phyloP scores from a whole-genome alignment of 2,113 vertebrate species.

The Ameiurus melas region DNA sequence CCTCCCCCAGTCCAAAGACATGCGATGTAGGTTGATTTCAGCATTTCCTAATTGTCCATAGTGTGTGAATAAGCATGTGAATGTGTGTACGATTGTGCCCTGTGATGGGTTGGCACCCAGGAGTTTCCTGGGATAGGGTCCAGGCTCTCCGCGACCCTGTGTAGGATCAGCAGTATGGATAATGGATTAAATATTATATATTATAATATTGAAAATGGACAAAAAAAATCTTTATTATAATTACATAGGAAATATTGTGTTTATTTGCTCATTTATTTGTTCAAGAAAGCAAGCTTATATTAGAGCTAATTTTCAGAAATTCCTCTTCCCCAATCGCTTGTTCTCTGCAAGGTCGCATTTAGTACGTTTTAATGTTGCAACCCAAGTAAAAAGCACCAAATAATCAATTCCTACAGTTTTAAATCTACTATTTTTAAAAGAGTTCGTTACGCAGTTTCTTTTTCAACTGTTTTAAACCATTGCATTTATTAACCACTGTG shows the following conservation, averaged over 20 bases:
- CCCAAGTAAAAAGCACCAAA: not conserved
- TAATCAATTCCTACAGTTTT: not conserved
- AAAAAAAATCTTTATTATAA: not conserved
- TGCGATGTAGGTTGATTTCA: no score
- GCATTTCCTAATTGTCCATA: no score
- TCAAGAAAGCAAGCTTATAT: not conserved
- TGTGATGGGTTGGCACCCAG: no score
- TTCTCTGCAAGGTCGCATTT: not conserved
- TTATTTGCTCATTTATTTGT: not conserved
- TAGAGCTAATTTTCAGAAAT: not conserved
- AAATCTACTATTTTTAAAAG: not conserved
- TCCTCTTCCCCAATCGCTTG: not conserved
- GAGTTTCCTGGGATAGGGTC: no score
- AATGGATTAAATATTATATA: not conserved
- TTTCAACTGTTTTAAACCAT: not conserved
- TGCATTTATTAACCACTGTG: not conserved
- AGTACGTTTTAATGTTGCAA: not conserved
- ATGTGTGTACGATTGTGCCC: no score
- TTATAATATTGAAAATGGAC: not conserved
- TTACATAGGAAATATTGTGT: not conserved
- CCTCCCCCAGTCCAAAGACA: no score
- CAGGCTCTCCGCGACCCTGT: no score
- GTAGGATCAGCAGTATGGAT: no score
- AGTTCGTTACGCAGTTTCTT: not conserved
- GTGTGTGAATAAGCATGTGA: no score